Conservation (phyloP, 1,140 invertebrate genomes). For the Macrostomum lignano region DNA sequence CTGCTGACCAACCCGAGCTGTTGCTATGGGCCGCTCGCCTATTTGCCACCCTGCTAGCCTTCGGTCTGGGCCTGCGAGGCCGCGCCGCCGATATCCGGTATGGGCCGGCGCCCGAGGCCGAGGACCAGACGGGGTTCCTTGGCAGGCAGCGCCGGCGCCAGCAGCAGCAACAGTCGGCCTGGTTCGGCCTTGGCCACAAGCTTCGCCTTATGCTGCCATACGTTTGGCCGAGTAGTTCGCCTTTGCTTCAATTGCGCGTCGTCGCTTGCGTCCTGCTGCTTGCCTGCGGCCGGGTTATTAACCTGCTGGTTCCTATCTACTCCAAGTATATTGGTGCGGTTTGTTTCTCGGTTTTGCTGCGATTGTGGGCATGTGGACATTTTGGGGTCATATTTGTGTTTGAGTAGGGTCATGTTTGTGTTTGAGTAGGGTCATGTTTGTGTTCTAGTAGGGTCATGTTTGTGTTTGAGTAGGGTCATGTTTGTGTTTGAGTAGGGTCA, state of each 20-base stretch:
- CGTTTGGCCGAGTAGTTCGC: constrained; percentile 64
- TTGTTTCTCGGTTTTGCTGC: too few relatives aligned
- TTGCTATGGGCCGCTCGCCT: too few relatives aligned
- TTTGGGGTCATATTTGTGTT: too few relatives aligned
- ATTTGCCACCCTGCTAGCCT: neutral
- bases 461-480: too few relatives aligned
- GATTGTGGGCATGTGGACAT: too few relatives aligned
- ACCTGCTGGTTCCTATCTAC: constrained; percentile 70
- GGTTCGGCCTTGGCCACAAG: neutral
- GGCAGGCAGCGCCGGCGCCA: neutral
- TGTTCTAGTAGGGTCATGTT: too few relatives aligned
- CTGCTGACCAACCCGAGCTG: too few relatives aligned
- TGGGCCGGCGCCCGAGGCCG: too few relatives aligned
- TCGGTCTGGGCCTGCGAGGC: constrained; percentile 1
- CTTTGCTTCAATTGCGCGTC: constrained; percentile 47
- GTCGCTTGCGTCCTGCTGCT: constrained; percentile 48
- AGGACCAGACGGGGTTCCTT: constrained; percentile 1
- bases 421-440: too few relatives aligned
- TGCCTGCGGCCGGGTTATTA: constrained; percentile 48
- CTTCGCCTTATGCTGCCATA: constrained; percentile 20
- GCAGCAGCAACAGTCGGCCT: neutral
- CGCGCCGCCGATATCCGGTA: too few relatives aligned
- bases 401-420: too few relatives aligned
- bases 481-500: too few relatives aligned
- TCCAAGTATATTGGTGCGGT: constrained; percentile 61